Percentiles rank a stretch among this genome's conserved stretches.
Conservation (phyloP, 2,113 vertebrate genomes). For the Accipiter cooperii region DNA sequence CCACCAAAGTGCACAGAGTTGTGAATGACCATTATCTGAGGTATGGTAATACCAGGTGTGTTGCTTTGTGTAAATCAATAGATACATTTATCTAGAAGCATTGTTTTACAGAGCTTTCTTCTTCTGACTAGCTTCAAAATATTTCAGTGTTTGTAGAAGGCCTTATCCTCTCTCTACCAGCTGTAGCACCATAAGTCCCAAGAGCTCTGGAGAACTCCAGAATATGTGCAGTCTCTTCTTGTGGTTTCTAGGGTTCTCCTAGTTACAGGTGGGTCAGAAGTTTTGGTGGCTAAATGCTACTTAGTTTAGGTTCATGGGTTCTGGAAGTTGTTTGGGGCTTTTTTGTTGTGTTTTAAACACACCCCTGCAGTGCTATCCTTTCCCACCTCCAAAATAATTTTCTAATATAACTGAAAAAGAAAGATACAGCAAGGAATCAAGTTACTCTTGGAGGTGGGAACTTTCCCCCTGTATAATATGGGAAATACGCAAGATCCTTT, state of each 20-base stretch:
- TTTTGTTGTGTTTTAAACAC: neutral
- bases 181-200: neutral
- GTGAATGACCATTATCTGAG: neutral
- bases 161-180: neutral
- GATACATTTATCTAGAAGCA: neutral
- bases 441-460: neutral
- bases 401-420: neutral
- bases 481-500: neutral
- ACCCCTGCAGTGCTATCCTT: neutral
- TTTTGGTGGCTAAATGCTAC: neutral
- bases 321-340: neutral
- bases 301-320: neutral
- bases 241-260: neutral
- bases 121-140: neutral
- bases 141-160: neutral
- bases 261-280: neutral
- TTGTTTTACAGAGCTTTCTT: neutral
- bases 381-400: neutral
- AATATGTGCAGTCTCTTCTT: neutral
- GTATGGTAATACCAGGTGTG: neutral
- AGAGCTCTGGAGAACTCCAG: neutral
- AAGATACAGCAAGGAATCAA: neutral
- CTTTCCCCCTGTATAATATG: neutral
- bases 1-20: neutral
- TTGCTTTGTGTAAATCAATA: neutral